Conservation (phyloP, 2,888 invertebrate species). For the Drosophila borborema region DNA sequence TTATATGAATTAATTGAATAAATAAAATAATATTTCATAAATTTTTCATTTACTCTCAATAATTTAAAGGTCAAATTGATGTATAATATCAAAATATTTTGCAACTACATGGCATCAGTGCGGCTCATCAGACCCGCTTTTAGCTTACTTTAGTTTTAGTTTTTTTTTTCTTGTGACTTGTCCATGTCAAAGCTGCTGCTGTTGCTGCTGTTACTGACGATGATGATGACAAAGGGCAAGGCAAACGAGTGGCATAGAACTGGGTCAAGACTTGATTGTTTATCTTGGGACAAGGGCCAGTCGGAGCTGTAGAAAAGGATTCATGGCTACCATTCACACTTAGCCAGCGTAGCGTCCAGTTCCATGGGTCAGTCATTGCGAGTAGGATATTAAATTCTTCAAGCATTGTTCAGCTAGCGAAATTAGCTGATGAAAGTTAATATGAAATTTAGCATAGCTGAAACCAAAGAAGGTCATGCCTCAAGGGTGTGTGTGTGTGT, state of each 20-base stretch:
- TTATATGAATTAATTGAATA: too few relatives aligned
- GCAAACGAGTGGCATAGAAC: slow-evolving; percentile 55
- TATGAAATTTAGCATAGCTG: slow-evolving; percentile 70
- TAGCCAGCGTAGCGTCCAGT: slow-evolving; percentile 16
- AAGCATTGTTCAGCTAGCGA: slow-evolving; percentile 69
- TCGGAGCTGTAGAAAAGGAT: slow-evolving; percentile 27
- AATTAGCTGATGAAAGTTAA: slow-evolving; percentile 64
- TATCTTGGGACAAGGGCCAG: slow-evolving; percentile 57
- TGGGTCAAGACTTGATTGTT: slow-evolving; percentile 75
- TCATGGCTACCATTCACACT: slow-evolving; percentile 52
- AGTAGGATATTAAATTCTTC: slow-evolving; percentile 66
- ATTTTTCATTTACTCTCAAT: too few relatives aligned
- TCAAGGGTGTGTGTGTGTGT: background rate
- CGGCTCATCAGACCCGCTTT: background rate
- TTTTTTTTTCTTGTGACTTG: slow-evolving; percentile 24
- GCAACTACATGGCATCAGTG: background rate
- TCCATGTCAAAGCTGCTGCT: slow-evolving; percentile 39
- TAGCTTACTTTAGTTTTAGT: background rate
- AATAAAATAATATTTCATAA: too few relatives aligned
- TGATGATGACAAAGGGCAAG: slow-evolving; percentile 70
- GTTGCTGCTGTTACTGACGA: slow-evolving; percentile 40
- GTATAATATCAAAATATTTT: too few relatives aligned
- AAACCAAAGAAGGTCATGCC: slow-evolving; percentile 57
- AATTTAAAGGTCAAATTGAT: too few relatives aligned
- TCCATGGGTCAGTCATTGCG: slow-evolving; percentile 37